A percentile compares a stretch with the other conserved stretches of the same genome.
Evolutionary conservation across 1,140 invertebrate genomes (phyloP).

Genomic region (Cydia fagiglandana): DNA sequence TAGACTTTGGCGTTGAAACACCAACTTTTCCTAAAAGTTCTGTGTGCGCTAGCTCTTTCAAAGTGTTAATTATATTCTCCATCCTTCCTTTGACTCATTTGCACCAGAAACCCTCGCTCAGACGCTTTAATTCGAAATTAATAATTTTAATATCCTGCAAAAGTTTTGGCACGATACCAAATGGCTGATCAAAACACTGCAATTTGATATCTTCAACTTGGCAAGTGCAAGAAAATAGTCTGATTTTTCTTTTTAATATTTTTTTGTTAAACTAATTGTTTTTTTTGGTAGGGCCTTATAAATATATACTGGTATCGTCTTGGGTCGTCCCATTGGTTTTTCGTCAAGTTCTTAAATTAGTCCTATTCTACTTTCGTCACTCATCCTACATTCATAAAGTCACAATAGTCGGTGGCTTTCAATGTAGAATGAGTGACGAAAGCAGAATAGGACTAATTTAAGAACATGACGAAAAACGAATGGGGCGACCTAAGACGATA

Average conservation of each 20-base stretch:
- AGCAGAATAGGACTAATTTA: too few species aligned
- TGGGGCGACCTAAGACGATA: too few species aligned
- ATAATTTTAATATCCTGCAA: conserved; percentile 10
- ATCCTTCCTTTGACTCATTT: conserved; percentile 10
- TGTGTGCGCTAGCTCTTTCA: neutral
- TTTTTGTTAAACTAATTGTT: neutral
- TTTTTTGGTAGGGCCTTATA: neutral
- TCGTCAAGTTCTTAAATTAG: too few species aligned
- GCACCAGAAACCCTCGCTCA: neutral
- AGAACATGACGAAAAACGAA: too few species aligned
- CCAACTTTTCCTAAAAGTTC: neutral
- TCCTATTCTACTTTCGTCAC: too few species aligned
- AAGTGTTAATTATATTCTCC: conserved; percentile 9
- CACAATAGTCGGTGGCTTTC: too few species aligned
- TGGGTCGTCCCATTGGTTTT: too few species aligned
- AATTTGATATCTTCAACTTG: conserved; percentile 28
- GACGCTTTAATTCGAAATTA: neutral
- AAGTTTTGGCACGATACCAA: conserved; percentile 19
- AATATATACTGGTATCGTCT: too few species aligned
- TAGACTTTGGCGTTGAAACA: neutral
- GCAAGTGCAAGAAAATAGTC: conserved; percentile 13
- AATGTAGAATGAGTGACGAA: too few species aligned
- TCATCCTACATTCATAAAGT: too few species aligned
- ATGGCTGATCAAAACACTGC: conserved; percentile 17
- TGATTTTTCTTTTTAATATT: neutral